Conservation (phyloP, 2,113 vertebrate species). For the Vidua macroura region DNA sequence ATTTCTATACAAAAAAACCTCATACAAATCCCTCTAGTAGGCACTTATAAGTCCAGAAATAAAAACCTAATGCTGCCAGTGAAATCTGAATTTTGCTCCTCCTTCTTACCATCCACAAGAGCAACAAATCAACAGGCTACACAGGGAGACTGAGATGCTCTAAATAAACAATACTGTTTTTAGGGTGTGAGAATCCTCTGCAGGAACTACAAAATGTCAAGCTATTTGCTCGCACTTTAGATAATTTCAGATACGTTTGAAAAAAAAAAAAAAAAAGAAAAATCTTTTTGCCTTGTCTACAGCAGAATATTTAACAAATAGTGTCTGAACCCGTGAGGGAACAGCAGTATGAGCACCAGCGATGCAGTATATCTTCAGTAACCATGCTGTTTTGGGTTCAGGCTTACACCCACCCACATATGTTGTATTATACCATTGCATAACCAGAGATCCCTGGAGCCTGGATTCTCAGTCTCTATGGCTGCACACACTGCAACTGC, state of each 20-base stretch:
- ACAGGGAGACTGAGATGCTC: background rate
- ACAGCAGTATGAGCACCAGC: conserved; percentile 33
- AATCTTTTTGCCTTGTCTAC: background rate
- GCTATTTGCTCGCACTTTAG: conserved; percentile 3
- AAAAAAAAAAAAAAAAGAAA: background rate
- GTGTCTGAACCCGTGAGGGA: background rate
- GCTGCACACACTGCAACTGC: conserved; percentile 38
- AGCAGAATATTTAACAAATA: conserved; percentile 14
- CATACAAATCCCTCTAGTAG: background rate
- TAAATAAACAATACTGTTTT: conserved; percentile 14
- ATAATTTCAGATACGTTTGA: background rate
- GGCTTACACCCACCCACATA: conserved; percentile 68
- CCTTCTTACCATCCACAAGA: background rate
- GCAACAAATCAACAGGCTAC: conserved; percentile 31
- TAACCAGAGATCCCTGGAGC: conserved; percentile 53
- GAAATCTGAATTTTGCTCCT: conserved; percentile 7
- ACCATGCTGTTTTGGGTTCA: conserved; percentile 58
- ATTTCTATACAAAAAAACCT: background rate
- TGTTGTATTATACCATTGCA: conserved; percentile 61
- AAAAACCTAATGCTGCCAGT: background rate
- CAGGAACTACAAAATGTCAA: conserved; percentile 33
- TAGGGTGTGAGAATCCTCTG: conserved; percentile 28
- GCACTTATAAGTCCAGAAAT: background rate
- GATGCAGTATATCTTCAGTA: conserved; percentile 27
- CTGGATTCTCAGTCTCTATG: conserved; percentile 35